phyloP scores from a whole-genome alignment of 2,113 vertebrate genomes.

The Mirounga angustirostris region DNA sequence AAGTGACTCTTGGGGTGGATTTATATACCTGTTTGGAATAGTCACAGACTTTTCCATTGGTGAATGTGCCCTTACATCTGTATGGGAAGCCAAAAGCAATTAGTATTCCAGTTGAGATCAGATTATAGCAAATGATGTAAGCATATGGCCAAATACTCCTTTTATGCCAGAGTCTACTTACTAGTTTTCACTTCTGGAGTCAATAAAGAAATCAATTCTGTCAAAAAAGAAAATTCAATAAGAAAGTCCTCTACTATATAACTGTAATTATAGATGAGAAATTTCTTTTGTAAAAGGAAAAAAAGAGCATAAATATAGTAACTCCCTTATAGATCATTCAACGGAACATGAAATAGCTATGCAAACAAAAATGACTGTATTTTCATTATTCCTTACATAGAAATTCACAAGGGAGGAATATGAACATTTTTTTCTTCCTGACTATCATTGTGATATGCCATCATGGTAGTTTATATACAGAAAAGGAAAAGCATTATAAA shows the following conservation, averaged over 20 bases:
- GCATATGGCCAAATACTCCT: slow-evolving; percentile 79
- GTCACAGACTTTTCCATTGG: slow-evolving; percentile 16
- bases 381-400: slow-evolving; percentile 81
- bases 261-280: slow-evolving; percentile 82
- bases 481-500: slow-evolving; percentile 75
- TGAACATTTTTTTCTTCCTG: slow-evolving; percentile 71
- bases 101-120: slow-evolving; percentile 77
- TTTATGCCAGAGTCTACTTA: slow-evolving; percentile 82
- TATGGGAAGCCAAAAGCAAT: slow-evolving; percentile 75
- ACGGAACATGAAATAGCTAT: slow-evolving; percentile 65
- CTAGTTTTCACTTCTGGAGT: slow-evolving; percentile 85
- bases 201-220: slow-evolving; percentile 86
- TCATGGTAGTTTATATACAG: slow-evolving; percentile 69
- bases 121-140: slow-evolving; percentile 79
- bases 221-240: slow-evolving; percentile 85
- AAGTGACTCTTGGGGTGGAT: slow-evolving; percentile 72
- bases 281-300: slow-evolving; percentile 83
- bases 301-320: slow-evolving; percentile 70
- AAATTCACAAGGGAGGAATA: slow-evolving; percentile 43
- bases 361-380: slow-evolving; percentile 74
- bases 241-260: slow-evolving; percentile 82
- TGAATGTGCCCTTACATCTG: slow-evolving; percentile 76
- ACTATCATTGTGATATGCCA: slow-evolving; percentile 64
- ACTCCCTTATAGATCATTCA: slow-evolving; percentile 67
- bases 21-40: slow-evolving; percentile 78